Conservation (phyloP, 1,140 invertebrate genomes). For the Pollicipes pollicipes region DNA sequence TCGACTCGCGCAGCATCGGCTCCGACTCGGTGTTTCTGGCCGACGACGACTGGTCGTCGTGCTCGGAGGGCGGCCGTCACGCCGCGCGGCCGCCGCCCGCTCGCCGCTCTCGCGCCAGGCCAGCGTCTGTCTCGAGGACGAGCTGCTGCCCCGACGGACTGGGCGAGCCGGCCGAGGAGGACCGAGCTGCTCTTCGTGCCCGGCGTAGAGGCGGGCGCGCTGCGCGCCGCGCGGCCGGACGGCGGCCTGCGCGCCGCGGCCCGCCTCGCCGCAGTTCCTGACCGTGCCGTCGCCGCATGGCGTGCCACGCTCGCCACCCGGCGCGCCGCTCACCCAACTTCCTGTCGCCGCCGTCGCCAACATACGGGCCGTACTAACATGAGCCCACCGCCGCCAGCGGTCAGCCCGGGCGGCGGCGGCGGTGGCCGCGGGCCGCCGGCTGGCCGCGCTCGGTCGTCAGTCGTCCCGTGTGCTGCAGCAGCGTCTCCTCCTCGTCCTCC, state of each 20-base stretch:
- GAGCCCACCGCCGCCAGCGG: background rate
- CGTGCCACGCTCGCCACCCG: background rate
- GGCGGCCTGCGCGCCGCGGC: background rate
- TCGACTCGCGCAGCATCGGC: constrained; percentile 16
- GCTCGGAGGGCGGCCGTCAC: background rate
- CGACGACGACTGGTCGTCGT: constrained; percentile 7
- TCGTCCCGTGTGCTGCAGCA: background rate
- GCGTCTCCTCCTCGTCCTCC: background rate
- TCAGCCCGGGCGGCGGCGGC: background rate
- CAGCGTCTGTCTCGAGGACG: background rate
- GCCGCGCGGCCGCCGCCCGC: background rate
- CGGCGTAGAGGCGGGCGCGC: background rate
- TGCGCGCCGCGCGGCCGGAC: background rate
- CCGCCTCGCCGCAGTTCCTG: background rate
- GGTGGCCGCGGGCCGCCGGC: too few relatives aligned
- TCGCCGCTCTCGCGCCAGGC: background rate
- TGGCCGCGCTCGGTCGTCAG: background rate
- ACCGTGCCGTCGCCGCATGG: background rate
- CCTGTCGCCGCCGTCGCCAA: background rate
- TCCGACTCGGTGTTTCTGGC: constrained; percentile 20
- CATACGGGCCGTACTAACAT: background rate
- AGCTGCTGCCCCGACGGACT: too few relatives aligned
- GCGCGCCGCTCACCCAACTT: background rate
- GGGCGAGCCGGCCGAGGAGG: too few relatives aligned
- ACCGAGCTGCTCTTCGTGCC: background rate